These are phyloP conservation scores for Otus sunia DNA, from an alignment of 2,113 vertebrate species.

Conservation along the genomic window DNA sequence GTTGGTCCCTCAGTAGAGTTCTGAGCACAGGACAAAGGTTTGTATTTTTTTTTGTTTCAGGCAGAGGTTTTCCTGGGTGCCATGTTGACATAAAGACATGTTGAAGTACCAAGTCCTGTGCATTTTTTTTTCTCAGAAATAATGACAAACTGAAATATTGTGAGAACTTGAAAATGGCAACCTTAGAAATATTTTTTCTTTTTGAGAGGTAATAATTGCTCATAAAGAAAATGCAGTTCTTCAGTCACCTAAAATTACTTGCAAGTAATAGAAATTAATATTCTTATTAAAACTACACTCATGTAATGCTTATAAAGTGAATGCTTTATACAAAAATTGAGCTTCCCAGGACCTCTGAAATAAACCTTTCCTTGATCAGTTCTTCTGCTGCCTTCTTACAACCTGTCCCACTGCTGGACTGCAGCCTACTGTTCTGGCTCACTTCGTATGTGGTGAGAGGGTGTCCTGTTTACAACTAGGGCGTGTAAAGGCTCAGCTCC, in stretches of 20 bases:
- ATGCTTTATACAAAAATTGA: background rate
- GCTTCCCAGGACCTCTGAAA: background rate
- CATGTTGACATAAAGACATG: background rate
- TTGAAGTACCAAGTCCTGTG: background rate
- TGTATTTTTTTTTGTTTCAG: background rate
- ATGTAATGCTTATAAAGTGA: background rate
- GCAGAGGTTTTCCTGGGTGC: background rate
- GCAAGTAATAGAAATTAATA: background rate
- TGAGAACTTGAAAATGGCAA: background rate
- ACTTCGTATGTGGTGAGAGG: accelerated
- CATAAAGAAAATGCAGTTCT: background rate
- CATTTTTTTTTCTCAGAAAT: background rate
- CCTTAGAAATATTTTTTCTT: background rate
- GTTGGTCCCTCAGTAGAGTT: background rate
- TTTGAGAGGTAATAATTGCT: background rate
- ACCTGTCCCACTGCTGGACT: background rate
- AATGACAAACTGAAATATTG: background rate
- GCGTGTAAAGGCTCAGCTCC: background rate
- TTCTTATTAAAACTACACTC: background rate
- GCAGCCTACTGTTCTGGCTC: background rate
- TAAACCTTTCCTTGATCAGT: background rate
- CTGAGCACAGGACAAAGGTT: background rate
- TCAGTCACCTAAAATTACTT: background rate
- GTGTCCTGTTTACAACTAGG: background rate
- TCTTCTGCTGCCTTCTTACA: background rate